A percentile compares a stretch with the other conserved stretches of the same genome.
Conservation (phyloP, 2,113 vertebrate species). For the Mobula hypostoma region DNA sequence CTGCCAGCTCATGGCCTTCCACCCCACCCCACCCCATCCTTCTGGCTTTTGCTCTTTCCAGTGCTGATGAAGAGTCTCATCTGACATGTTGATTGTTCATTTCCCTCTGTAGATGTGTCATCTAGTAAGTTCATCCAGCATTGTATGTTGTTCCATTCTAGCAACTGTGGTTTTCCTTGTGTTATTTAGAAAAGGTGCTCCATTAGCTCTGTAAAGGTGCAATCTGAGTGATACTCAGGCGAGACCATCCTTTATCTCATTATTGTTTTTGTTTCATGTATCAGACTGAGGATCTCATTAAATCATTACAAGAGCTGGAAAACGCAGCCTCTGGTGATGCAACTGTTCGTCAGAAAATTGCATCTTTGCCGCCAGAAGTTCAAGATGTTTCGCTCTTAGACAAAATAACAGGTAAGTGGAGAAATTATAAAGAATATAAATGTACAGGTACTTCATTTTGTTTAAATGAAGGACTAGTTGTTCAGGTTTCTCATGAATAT, state of each 20-base stretch:
- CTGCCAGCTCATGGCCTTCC: too few species aligned
- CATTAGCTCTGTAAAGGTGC: background rate
- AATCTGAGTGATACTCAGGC: background rate
- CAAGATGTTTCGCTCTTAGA: constrained; percentile 89
- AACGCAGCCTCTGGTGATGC: constrained; percentile 90
- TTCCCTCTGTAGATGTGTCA: too few species aligned
- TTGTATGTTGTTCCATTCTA: too few species aligned
- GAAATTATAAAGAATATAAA: constrained; percentile 39
- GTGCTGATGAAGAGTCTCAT: too few species aligned
- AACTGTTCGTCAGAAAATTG: constrained; percentile 88
- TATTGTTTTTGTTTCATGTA: constrained; percentile 40
- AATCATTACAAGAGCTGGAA: constrained; percentile 93
- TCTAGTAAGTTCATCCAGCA: too few species aligned
- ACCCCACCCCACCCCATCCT: too few species aligned
- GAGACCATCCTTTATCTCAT: background rate
- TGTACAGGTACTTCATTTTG: constrained; percentile 43
- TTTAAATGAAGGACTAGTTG: constrained; percentile 57
- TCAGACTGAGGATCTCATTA: constrained; percentile 90
- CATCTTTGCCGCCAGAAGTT: constrained; percentile 86
- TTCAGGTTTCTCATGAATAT: background rate
- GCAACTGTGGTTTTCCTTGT: too few species aligned
- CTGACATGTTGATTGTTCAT: too few species aligned
- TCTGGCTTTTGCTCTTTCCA: too few species aligned
- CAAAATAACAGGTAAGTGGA: constrained; percentile 83
- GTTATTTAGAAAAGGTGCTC: background rate